Evolutionary conservation across 2,888 invertebrate genomes (phyloP).

Genomic region (Pseudanteris insignis): DNA sequence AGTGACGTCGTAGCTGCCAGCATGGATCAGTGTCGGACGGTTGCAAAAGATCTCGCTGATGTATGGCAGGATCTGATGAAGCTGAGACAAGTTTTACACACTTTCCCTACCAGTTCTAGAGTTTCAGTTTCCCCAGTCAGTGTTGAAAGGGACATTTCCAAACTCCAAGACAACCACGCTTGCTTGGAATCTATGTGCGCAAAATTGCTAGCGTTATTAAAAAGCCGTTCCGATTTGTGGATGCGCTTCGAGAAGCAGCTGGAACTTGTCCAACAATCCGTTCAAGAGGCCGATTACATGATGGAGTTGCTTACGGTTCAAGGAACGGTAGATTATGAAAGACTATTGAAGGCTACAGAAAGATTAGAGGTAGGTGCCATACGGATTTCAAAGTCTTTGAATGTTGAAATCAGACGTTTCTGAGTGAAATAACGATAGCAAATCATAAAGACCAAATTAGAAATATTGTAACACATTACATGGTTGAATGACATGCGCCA

Average conservation of each 20-base stretch:
- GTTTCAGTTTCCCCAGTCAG: constrained; percentile 81
- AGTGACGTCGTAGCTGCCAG: constrained; percentile 83
- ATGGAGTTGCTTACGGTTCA: constrained; percentile 85
- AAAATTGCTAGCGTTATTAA: constrained; percentile 74
- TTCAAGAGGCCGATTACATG: constrained; percentile 88
- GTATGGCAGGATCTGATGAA: constrained; percentile 84
- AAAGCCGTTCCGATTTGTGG: constrained; percentile 77
- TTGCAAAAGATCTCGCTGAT: constrained; percentile 75
- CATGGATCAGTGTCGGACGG: constrained; percentile 76
- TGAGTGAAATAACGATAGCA: not conserved
- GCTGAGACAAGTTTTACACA: constrained; percentile 79
- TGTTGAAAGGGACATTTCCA: constrained; percentile 80
- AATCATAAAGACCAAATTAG: no score
- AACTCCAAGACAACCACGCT: constrained; percentile 78
- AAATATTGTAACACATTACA: not conserved
- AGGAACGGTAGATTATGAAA: constrained; percentile 84
- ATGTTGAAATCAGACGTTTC: not conserved
- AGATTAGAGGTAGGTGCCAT: constrained; percentile 78
- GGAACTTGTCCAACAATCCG: constrained; percentile 82
- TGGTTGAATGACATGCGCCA: no score
- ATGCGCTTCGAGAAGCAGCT: constrained; percentile 80
- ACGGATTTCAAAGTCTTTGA: not conserved
- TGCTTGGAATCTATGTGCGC: constrained; percentile 77
- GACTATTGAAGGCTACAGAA: constrained; percentile 83
- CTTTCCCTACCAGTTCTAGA: constrained; percentile 78